phyloP scores from a whole-genome alignment of 2,888 invertebrate genomes.

The Caenorhabditis afra region DNA sequence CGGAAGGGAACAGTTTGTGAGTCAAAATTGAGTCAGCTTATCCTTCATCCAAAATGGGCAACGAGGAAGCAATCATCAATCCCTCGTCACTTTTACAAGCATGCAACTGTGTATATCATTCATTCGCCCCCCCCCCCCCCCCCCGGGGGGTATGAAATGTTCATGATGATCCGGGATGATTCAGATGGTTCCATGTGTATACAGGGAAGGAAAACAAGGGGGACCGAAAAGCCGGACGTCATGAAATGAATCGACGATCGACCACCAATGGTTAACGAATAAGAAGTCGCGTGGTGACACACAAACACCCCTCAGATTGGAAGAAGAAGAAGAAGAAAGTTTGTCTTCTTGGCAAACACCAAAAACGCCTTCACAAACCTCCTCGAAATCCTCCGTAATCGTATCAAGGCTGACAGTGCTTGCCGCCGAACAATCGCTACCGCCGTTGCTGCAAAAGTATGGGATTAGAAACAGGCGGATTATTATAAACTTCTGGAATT shows the following conservation, averaged over 20 bases:
- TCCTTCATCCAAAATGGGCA: too few species aligned
- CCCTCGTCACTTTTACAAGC: too few species aligned
- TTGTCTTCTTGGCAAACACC: constrained; percentile 42
- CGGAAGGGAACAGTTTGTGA: too few species aligned
- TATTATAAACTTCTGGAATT: too few species aligned
- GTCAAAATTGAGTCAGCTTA: too few species aligned
- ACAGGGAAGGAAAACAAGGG: constrained; percentile 10
- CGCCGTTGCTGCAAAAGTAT: constrained; percentile 67
- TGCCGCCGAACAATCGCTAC: constrained; percentile 76
- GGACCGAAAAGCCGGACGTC: constrained; percentile 23
- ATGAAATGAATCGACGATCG: constrained; percentile 42
- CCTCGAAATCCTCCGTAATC: constrained; percentile 79
- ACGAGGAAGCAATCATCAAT: too few species aligned
- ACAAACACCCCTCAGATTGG: constrained; percentile 21
- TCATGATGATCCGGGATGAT: not conserved
- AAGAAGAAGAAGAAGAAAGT: not conserved
- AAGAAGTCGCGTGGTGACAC: constrained; percentile 38
- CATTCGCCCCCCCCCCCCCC: too few species aligned
- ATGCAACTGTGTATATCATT: too few species aligned
- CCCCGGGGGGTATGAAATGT: too few species aligned
- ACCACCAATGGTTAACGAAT: constrained; percentile 43
- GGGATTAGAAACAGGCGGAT: not conserved
- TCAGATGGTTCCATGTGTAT: not conserved
- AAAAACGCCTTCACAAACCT: constrained; percentile 64
- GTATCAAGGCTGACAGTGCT: constrained; percentile 76